Evolutionary conservation across 1,140 invertebrate genomes (phyloP).

Genomic region (Brevipalpus yothersi): DNA sequence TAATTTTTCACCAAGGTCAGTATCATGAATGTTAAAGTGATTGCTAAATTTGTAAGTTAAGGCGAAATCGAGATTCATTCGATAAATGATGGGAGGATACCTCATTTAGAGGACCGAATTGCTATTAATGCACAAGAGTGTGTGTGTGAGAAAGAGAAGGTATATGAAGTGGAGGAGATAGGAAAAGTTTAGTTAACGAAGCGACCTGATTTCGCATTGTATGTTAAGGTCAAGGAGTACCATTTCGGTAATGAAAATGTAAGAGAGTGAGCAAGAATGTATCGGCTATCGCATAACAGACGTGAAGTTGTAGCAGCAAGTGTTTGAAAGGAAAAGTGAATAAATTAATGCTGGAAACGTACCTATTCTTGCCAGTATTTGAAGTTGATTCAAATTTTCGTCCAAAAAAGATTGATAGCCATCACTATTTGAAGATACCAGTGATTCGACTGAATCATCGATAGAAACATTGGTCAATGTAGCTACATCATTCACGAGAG

Average conservation of each 20-base stretch:
- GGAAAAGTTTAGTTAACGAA: no score
- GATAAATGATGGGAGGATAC: conserved; percentile 1
- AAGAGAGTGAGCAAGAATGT: no score
- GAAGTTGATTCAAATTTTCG: conserved; percentile 6
- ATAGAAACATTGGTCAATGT: background rate
- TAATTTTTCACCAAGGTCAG: no score
- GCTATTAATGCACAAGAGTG: no score
- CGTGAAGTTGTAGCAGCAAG: no score
- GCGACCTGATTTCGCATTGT: no score
- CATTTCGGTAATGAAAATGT: no score
- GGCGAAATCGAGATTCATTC: conserved; percentile 1
- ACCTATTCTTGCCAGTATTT: conserved; percentile 9
- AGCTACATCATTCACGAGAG: no score
- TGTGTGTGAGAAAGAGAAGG: background rate
- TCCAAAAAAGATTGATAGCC: conserved; percentile 8
- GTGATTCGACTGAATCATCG: background rate
- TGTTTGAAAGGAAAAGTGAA: background rate
- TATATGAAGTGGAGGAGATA: no score
- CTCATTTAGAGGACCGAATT: background rate
- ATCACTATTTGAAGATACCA: conserved; percentile 4
- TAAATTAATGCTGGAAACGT: background rate
- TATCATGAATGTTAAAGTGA: background rate
- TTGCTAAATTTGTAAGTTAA: background rate
- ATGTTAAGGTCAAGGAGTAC: no score
- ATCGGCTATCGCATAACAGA: no score